phyloP scores from a whole-genome alignment of 1,140 invertebrate species.

The Coenobita brevimanus region DNA sequence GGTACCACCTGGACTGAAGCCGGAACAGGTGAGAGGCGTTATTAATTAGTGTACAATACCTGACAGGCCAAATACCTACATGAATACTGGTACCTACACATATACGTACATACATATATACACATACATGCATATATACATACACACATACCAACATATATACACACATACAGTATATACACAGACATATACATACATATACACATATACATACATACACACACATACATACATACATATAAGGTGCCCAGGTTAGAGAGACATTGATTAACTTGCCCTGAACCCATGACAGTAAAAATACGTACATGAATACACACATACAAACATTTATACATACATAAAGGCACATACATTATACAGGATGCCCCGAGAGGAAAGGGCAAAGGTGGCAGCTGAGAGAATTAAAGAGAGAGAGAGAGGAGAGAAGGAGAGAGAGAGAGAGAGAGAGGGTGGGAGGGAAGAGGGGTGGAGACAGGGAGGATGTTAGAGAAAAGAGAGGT shows the following conservation, averaged over 20 bases:
- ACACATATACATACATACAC: conserved; percentile 18
- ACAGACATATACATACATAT: neutral
- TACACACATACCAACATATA: neutral
- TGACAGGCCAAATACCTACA: no score
- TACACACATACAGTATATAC: neutral
- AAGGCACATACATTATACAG: no score
- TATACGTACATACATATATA: neutral
- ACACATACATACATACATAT: conserved; percentile 9
- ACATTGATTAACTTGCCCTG: neutral
- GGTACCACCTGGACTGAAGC: no score
- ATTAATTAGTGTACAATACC: no score
- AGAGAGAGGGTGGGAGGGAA: no score
- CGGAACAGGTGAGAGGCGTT: no score
- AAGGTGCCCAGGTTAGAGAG: neutral
- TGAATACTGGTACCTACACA: neutral
- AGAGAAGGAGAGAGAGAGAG: no score
- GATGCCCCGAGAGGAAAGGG: no score
- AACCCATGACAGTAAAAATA: no score
- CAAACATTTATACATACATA: neutral
- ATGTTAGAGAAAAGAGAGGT: neutral
- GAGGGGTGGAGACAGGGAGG: neutral
- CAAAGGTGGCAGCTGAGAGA: no score
- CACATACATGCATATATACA: neutral
- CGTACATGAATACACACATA: neutral
- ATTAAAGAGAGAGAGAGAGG: no score